Percentiles rank a stretch among this genome's conserved stretches.
Evolutionary conservation across 2,113 vertebrate species (phyloP).

Genomic region (Upupa epops): DNA sequence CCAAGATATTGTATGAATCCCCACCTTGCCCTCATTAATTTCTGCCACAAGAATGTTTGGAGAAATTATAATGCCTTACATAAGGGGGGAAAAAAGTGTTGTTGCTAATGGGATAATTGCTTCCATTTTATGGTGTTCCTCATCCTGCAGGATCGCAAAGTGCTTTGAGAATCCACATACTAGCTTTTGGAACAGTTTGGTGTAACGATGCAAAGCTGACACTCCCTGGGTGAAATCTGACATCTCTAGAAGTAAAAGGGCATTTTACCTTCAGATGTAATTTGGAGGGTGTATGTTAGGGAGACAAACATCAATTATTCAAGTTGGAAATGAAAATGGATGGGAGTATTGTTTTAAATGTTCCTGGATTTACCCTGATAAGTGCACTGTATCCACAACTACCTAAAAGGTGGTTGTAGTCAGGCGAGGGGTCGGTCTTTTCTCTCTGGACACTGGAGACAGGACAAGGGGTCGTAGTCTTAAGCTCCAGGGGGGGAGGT

Average conservation of each 20-base stretch:
- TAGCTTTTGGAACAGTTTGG: not conserved
- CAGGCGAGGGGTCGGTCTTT: too few species aligned
- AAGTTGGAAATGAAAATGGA: not conserved
- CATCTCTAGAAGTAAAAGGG: not conserved
- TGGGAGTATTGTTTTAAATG: not conserved
- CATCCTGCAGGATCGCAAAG: slow-evolving; percentile 18
- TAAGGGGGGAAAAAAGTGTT: not conserved
- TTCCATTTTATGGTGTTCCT: slow-evolving; percentile 43
- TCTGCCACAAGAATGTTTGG: slow-evolving; percentile 56
- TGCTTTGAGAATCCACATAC: not conserved
- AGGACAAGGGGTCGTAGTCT: too few species aligned
- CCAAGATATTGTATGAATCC: slow-evolving; percentile 60
- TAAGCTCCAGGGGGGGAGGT: too few species aligned
- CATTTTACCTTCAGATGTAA: not conserved
- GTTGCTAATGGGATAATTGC: slow-evolving; percentile 52
- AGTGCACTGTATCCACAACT: not conserved
- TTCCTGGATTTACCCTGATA: not conserved
- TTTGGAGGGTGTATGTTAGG: not conserved
- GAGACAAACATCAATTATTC: not conserved
- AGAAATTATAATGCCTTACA: slow-evolving; percentile 34
- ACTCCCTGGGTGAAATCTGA: not conserved
- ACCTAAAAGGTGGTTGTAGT: too few species aligned
- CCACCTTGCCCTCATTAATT: slow-evolving; percentile 63
- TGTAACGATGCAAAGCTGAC: not conserved
- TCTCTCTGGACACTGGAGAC: too few species aligned